Conservation (phyloP, 2,113 vertebrate species). For the Aptenodytes patagonicus region DNA sequence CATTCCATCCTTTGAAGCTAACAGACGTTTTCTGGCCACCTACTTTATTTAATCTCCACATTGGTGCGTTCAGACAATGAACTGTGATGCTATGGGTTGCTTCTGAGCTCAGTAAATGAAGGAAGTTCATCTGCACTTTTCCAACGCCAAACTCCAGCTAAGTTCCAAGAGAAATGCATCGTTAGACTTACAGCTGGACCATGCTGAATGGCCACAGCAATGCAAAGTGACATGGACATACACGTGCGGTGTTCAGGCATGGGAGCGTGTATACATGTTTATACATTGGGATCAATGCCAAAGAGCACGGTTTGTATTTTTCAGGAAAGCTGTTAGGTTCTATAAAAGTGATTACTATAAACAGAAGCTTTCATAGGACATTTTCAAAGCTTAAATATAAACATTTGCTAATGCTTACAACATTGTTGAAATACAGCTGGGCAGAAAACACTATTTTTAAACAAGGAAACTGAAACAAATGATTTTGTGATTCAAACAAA, state of each 20-base stretch:
- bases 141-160: conserved; percentile 88
- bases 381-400: conserved; percentile 11
- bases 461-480: not conserved
- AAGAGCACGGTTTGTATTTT: not conserved
- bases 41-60: conserved; percentile 52
- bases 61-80: conserved; percentile 83
- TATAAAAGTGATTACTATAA: not conserved
- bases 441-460: not conserved
- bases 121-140: conserved; percentile 98
- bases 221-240: not conserved
- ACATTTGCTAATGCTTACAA: not conserved
- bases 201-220: not conserved
- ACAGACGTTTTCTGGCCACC: conserved; percentile 59
- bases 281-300: not conserved
- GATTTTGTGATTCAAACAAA: not conserved
- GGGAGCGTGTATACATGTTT: not conserved
- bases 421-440: not conserved
- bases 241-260: not conserved
- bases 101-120: conserved; percentile 93
- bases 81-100: conserved; percentile 88
- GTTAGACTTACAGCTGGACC: not conserved
- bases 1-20: conserved; percentile 91
- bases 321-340: not conserved
- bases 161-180: conserved; percentile 8
- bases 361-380: not conserved